phyloP scores from a whole-genome alignment of 1,140 invertebrate species.

The Drosophila melanogaster region DNA sequence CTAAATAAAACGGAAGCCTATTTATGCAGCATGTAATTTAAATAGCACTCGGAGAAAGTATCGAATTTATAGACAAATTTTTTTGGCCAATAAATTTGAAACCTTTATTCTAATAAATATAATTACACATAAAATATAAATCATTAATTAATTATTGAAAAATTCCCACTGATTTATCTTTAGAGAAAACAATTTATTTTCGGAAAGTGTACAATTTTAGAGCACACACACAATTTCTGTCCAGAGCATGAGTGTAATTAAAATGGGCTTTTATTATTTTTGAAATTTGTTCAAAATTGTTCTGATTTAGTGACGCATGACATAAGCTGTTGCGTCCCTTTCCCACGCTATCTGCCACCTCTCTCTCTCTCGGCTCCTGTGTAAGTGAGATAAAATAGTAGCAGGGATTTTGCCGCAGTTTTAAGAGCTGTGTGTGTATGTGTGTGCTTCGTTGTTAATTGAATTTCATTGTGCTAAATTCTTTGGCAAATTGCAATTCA shows the following conservation, averaged over 20 bases:
- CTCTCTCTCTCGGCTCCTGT: background rate
- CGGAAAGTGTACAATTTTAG: background rate
- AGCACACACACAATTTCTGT: background rate
- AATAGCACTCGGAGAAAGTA: too few species aligned
- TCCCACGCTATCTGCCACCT: background rate
- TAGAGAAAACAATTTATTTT: background rate
- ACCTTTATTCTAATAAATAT: too few species aligned
- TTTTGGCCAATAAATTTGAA: too few species aligned
- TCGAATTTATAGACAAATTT: too few species aligned
- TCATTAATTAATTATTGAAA: too few species aligned
- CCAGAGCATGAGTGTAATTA: constrained; percentile 32
- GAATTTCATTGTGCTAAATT: constrained; percentile 65
- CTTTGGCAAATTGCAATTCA: constrained; percentile 67
- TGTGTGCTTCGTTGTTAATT: constrained; percentile 53
- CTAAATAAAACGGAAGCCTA: background rate
- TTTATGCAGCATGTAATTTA: background rate
- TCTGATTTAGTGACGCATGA: constrained; percentile 42
- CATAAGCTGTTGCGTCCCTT: constrained; percentile 11
- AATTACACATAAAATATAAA: too few species aligned
- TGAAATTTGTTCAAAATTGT: constrained; percentile 41
- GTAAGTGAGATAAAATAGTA: background rate
- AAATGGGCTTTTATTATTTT: constrained; percentile 42
- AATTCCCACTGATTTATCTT: too few species aligned
- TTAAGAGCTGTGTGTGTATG: constrained; percentile 8
- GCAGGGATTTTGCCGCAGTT: constrained; percentile 7